Conservation (phyloP, 37 sponge, comb jelly and placozoan genomes). For the Axinella damicornis region DNA sequence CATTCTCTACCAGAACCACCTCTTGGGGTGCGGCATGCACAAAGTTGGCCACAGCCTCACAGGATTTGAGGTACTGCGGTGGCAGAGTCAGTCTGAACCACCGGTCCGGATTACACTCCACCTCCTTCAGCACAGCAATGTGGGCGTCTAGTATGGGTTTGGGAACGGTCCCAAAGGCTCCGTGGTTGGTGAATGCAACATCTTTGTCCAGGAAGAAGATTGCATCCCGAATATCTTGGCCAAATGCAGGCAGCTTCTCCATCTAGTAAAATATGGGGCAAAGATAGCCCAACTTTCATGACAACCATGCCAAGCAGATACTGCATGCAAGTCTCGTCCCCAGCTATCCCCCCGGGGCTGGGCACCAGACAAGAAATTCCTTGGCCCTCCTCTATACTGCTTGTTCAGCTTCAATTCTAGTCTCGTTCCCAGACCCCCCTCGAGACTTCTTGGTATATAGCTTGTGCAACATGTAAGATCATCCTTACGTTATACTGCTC, state of each 20-base stretch:
- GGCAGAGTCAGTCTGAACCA: constrained; percentile 43
- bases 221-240: constrained; percentile 10
- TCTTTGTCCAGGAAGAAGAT: constrained; percentile 35
- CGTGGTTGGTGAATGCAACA: constrained; percentile 48
- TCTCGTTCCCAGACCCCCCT: no score
- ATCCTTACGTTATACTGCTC: no score
- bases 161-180: constrained; percentile 70
- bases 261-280: no score
- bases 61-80: background rate
- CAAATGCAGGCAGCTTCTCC: background rate
- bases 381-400: no score
- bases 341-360: no score
- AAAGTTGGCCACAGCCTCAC: constrained; percentile 31
- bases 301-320: no score
- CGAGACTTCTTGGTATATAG: no score
- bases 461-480: no score
- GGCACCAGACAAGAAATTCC: no score
- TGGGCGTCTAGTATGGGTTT: constrained; percentile 20
- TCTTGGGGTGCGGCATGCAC: constrained; percentile 16
- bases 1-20: constrained; percentile 67
- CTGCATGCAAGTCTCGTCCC: no score
- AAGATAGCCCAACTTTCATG: no score
- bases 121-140: background rate
- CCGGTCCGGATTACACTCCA: constrained; percentile 44
- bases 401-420: no score